Conservation (phyloP, 2,888 invertebrate species). For the Philaethria dido region DNA sequence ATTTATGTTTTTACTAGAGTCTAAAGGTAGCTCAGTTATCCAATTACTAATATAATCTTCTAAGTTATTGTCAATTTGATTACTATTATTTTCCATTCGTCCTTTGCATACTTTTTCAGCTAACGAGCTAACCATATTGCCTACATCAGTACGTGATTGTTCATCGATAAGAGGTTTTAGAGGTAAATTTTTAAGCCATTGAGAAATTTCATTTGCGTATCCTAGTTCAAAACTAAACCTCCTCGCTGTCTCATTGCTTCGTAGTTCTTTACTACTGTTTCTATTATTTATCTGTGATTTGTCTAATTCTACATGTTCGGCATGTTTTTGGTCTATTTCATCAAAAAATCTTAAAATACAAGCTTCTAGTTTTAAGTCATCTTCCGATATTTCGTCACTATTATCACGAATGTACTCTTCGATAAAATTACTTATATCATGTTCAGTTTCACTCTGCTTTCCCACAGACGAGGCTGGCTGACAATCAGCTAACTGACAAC, state of each 20-base stretch:
- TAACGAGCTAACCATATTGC: conserved; percentile 57
- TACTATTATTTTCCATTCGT: conserved; percentile 40
- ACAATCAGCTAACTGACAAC: conserved; percentile 13
- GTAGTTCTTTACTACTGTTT: conserved; percentile 49
- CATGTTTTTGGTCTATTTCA: conserved; percentile 57
- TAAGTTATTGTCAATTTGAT: conserved; percentile 49
- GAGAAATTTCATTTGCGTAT: conserved; percentile 61
- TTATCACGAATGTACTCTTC: conserved; percentile 57
- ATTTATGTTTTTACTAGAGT: conserved; percentile 50
- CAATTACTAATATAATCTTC: conserved; percentile 54
- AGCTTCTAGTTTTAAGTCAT: conserved; percentile 59
- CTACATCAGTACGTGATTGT: conserved; percentile 47
- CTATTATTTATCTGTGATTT: conserved; percentile 53
- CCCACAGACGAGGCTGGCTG: conserved; percentile 17
- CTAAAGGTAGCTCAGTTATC: conserved; percentile 58
- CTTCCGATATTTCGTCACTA: conserved; percentile 56
- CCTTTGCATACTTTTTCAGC: conserved; percentile 56
- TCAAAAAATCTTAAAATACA: conserved; percentile 57
- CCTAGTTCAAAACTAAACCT: conserved; percentile 54
- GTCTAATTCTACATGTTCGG: conserved; percentile 47
- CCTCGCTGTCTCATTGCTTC: conserved; percentile 49
- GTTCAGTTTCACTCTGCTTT: conserved; percentile 37
- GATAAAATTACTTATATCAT: conserved; percentile 58
- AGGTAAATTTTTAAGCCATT: conserved; percentile 65
- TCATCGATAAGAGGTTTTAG: conserved; percentile 49